Percentiles rank a stretch among this genome's conserved stretches.
phyloP scores from a whole-genome alignment of 2,888 invertebrate genomes.

The Sicus ferrugineus region DNA sequence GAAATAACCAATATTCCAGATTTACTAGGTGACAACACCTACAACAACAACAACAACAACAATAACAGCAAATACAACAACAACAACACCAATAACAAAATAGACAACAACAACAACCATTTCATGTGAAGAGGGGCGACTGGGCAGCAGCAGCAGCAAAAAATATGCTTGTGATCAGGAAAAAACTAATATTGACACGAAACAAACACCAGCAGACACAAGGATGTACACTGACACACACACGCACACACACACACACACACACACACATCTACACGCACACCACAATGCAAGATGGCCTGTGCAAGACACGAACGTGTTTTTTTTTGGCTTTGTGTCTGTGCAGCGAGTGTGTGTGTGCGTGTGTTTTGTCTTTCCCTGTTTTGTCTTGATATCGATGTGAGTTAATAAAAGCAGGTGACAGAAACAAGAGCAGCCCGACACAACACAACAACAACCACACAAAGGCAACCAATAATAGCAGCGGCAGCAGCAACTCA shows the following conservation, averaged over 20 bases:
- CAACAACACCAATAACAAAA: constrained; percentile 31
- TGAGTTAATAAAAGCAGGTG: constrained; percentile 13
- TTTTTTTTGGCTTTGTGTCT: not conserved
- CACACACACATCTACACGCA: not conserved
- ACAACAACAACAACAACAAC: constrained; percentile 42
- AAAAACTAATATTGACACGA: constrained; percentile 29
- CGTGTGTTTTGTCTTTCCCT: not conserved
- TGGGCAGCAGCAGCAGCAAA: not conserved
- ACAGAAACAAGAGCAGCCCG: not conserved
- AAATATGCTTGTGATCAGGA: constrained; percentile 13
- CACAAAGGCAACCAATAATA: not conserved
- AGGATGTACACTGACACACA: not conserved
- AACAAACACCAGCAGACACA: constrained; percentile 24
- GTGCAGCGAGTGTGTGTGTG: not conserved
- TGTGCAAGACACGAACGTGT: not conserved
- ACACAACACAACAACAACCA: not conserved
- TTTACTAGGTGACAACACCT: constrained; percentile 43
- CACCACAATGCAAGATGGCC: not conserved
- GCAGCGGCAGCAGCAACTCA: no score
- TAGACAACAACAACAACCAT: constrained; percentile 18
- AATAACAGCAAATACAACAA: constrained; percentile 42
- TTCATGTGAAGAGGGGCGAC: not conserved
- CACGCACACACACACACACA: not conserved
- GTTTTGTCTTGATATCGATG: not conserved
- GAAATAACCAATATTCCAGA: constrained; percentile 57